Evolutionary conservation across 2,888 invertebrate genomes (phyloP).

Genomic region (Drosophila anomalata): DNA sequence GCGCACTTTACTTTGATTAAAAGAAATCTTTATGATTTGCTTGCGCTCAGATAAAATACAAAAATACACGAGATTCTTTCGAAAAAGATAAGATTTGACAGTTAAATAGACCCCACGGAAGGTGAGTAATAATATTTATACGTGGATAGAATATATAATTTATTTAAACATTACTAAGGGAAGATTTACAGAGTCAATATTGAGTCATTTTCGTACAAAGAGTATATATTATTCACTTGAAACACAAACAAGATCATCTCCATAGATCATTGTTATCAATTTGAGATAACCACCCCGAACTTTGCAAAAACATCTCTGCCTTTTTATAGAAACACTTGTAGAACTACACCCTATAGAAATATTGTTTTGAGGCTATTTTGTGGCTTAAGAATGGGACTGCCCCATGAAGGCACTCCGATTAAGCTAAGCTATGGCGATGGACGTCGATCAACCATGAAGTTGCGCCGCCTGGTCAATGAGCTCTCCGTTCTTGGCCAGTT

Average conservation of each 20-base stretch:
- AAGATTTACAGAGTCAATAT: too few relatives aligned
- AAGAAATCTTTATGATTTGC: conserved; percentile 64
- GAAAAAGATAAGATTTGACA: conserved; percentile 28
- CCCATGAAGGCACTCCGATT: not conserved
- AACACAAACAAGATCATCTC: not conserved
- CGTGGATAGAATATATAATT: not conserved
- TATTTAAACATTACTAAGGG: not conserved
- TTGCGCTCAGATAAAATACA: conserved; percentile 43
- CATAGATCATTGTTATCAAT: conserved; percentile 22
- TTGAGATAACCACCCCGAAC: conserved; percentile 6
- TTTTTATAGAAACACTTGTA: conserved; percentile 3
- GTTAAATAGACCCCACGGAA: not conserved
- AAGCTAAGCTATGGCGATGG: conserved; percentile 15
- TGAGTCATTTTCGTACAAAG: too few relatives aligned
- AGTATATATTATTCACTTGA: not conserved
- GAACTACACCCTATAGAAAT: not conserved
- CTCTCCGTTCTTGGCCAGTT: conserved; percentile 22
- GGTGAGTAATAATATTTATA: conserved; percentile 5
- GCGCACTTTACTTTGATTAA: conserved; percentile 60
- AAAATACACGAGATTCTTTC: not conserved
- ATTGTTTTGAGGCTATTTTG: conserved; percentile 14
- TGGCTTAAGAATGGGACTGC: conserved; percentile 30
- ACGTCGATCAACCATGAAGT: conserved; percentile 44
- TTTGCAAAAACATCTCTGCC: conserved; percentile 6
- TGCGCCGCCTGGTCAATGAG: conserved; percentile 17